phyloP scores from a whole-genome alignment of 2,888 invertebrate species.

The Dryobota labecula region DNA sequence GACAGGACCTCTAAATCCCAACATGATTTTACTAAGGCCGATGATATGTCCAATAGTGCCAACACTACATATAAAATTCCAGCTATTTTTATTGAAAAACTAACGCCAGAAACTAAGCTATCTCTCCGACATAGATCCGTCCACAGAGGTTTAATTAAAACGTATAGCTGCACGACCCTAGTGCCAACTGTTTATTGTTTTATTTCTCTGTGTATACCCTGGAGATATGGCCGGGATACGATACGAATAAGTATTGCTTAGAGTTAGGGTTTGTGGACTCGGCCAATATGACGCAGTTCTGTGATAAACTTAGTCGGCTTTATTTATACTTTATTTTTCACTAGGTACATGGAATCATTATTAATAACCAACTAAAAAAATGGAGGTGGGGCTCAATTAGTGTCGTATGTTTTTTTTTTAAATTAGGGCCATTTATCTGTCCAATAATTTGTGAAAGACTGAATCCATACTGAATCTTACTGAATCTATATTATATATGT shows the following conservation, averaged over 20 bases:
- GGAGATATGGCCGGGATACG: constrained; percentile 33
- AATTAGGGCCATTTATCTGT: neutral
- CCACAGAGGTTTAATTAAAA: constrained; percentile 60
- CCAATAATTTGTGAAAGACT: neutral
- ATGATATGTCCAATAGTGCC: neutral
- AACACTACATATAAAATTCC: neutral
- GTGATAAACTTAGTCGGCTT: neutral
- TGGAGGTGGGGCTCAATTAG: neutral
- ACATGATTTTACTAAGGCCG: neutral
- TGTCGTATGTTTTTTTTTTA: neutral
- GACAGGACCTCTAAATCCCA: neutral
- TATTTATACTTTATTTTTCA: neutral
- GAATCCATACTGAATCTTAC: too few species aligned
- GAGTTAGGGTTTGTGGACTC: neutral
- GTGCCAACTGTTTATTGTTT: constrained; percentile 39
- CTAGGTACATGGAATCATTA: neutral
- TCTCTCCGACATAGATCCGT: constrained; percentile 18
- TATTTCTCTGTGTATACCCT: constrained; percentile 28
- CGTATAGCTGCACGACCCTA: constrained; percentile 32
- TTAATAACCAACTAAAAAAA: neutral
- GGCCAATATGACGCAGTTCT: constrained; percentile 11
- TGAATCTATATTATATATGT: too few species aligned
- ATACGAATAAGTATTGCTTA: constrained; percentile 21
- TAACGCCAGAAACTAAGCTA: constrained; percentile 9
- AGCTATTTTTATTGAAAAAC: constrained; percentile 5